Base-by-base conservation (phyloP, 2,888 invertebrate species). In the Drosophila kuntzei region DNA sequence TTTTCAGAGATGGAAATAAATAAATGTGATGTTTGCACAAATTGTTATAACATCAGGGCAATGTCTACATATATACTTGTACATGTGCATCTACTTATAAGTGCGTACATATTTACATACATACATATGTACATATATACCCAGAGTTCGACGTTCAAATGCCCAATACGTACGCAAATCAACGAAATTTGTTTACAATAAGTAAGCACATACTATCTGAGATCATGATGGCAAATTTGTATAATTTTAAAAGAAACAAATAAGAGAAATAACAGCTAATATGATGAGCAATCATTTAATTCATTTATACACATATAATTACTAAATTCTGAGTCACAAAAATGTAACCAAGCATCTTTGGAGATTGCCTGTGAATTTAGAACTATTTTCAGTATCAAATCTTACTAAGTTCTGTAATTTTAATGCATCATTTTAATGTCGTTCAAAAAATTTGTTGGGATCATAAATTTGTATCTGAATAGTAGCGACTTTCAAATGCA, bases 101-200 rank as follows among this genome's bases (percentile, higher is more conserved):
- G 16, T 5, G 44, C 18, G 16, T 63, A 55, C 12, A n/a, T 20
- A 12, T 46, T 7, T 43, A n/a, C n/a, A n/a, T n/a, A n/a, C n/a
- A n/a, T n/a, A n/a, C n/a, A n/a, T n/a, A n/a, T n/a, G n/a, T n/a
- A n/a, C n/a, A n/a, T n/a, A 43, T 32, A 34, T 22, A 20, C 14
- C 27, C 11, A 36, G 29, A 50, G 44, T 27, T 68, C 34, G 36
- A 29, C 37, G 39, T 69, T 69, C 27, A 32, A 37, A 70, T 71
- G 47, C 58, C 11, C 11, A 64, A 20, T 58, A 71, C 53, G 73
- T 73, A 60, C 46, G 54, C 36, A 58, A 32, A 50, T 53, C 49
- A 55, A 53, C 43, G 32, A 50, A 37, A n/a, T 71, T 76, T 73
- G 73, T 76, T 76, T 76, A 73, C 73, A 71, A 37, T 50, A 50